Percentiles rank a stretch among this genome's conserved stretches.
These are phyloP conservation scores for Alca torda DNA, from an alignment of 2,797 vertebrate genomes.

Conservation along the genomic window DNA sequence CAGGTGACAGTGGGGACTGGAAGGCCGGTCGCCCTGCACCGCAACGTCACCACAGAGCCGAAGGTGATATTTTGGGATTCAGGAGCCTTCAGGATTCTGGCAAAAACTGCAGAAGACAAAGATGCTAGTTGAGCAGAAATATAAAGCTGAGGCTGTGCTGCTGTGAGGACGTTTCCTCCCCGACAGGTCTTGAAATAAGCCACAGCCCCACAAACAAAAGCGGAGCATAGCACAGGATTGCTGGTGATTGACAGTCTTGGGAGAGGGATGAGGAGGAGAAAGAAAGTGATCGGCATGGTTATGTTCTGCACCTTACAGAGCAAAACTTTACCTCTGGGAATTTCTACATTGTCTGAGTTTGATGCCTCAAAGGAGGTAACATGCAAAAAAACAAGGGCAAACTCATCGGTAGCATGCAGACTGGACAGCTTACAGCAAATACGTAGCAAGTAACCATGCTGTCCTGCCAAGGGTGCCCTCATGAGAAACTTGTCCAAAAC, in stretches of 20 bases:
- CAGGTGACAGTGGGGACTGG: constrained; percentile 92
- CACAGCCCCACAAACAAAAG: background rate
- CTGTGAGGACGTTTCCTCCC: background rate
- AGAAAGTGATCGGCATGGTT: fast-evolving
- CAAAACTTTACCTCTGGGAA: background rate
- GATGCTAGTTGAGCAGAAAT: background rate
- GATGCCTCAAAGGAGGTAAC: background rate
- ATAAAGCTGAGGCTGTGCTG: background rate
- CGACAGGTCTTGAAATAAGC: background rate
- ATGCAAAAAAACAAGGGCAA: background rate
- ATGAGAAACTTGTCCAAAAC: background rate
- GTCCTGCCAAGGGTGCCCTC: background rate
- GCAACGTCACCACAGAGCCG: constrained; percentile 87
- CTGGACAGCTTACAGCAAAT: background rate
- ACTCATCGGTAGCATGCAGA: background rate
- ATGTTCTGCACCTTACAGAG: background rate
- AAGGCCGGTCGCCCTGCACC: constrained; percentile 89
- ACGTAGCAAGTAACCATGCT: background rate
- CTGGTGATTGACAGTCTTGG: background rate
- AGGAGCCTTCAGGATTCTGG: constrained; percentile 91
- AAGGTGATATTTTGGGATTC: constrained; percentile 91
- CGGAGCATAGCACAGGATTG: fast-evolving
- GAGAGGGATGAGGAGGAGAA: fast-evolving
- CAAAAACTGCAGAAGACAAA: constrained; percentile 85
- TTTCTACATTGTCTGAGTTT: background rate